Conservation (phyloP, 1,140 invertebrate genomes). For the Nixonia krombeini region DNA sequence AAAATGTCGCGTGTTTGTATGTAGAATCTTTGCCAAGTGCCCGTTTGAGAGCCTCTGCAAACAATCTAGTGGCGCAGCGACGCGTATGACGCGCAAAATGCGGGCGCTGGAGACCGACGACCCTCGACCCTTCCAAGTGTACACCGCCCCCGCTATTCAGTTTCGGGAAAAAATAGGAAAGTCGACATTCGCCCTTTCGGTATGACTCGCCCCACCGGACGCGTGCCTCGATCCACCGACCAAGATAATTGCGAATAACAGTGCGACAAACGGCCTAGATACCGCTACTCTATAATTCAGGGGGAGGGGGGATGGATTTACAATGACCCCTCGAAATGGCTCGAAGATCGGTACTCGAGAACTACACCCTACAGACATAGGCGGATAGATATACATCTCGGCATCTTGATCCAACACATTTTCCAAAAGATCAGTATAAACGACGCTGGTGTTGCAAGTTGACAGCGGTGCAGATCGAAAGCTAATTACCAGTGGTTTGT, state of each 20-base stretch:
- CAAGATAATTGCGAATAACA: constrained; percentile 72
- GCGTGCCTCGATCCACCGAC: constrained; percentile 64
- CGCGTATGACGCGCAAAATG: constrained; percentile 73
- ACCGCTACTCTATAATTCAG: constrained; percentile 54
- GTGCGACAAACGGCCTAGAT: constrained; percentile 65
- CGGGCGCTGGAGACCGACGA: constrained; percentile 67
- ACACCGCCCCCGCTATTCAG: constrained; percentile 43
- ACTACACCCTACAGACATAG: constrained; percentile 15
- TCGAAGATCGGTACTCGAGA: constrained; percentile 5
- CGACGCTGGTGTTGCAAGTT: constrained; percentile 26
- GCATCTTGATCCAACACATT: constrained; percentile 37
- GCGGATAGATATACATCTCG: constrained; percentile 6
- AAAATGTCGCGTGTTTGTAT: constrained; percentile 44
- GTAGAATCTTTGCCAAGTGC: constrained; percentile 21
- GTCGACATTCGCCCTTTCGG: constrained; percentile 35
- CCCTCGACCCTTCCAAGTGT: constrained; percentile 41
- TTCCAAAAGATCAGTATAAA: constrained; percentile 22
- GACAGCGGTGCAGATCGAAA: too few relatives aligned
- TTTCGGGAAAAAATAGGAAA: constrained; percentile 39
- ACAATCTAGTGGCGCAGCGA: constrained; percentile 72
- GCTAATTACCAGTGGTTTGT: too few relatives aligned
- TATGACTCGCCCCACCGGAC: constrained; percentile 54
- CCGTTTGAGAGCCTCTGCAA: constrained; percentile 72
- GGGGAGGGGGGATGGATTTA: constrained; percentile 24
- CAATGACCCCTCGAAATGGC: constrained; percentile 41